Percentiles rank a stretch among this genome's conserved stretches.
phyloP scores from a whole-genome alignment of 1,140 invertebrate species.

The Ceratosolen solmsi region DNA sequence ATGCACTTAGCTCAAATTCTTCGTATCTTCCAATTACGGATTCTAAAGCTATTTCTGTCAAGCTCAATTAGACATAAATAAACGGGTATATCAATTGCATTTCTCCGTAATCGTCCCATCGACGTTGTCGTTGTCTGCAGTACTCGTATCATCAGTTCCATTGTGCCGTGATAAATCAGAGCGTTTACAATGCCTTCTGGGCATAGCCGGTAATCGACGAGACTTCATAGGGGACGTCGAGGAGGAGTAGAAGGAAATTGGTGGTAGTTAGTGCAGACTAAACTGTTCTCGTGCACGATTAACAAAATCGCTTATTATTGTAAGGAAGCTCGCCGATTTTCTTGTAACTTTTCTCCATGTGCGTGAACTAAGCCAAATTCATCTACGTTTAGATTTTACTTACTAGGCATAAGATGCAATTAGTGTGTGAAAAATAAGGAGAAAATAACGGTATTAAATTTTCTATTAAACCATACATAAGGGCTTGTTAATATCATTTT shows the following conservation, averaged over 20 bases:
- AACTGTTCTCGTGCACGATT: constrained; percentile 33
- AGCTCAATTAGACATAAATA: constrained; percentile 46
- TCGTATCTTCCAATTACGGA: constrained; percentile 12
- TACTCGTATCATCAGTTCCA: constrained; percentile 40
- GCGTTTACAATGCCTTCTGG: constrained; percentile 35
- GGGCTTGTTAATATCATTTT: no score
- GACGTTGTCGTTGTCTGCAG: neutral
- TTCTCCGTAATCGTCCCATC: neutral
- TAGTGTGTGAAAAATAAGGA: neutral
- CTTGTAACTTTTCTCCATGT: neutral
- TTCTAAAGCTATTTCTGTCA: constrained; percentile 13
- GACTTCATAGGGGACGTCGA: neutral
- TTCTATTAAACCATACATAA: no score
- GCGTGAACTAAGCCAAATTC: neutral
- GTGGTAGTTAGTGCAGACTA: constrained; percentile 8
- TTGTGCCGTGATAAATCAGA: constrained; percentile 45
- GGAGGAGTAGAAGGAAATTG: constrained; percentile 33
- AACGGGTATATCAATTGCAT: constrained; percentile 47
- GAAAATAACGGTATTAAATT: neutral
- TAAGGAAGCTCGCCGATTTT: neutral
- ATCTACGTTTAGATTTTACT: neutral
- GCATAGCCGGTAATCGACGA: constrained; percentile 21
- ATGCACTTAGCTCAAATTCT: neutral
- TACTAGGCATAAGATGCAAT: neutral
- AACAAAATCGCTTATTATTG: constrained; percentile 35